Base-by-base conservation (phyloP, 2,113 vertebrate genomes). In the Falco punctatus region DNA sequence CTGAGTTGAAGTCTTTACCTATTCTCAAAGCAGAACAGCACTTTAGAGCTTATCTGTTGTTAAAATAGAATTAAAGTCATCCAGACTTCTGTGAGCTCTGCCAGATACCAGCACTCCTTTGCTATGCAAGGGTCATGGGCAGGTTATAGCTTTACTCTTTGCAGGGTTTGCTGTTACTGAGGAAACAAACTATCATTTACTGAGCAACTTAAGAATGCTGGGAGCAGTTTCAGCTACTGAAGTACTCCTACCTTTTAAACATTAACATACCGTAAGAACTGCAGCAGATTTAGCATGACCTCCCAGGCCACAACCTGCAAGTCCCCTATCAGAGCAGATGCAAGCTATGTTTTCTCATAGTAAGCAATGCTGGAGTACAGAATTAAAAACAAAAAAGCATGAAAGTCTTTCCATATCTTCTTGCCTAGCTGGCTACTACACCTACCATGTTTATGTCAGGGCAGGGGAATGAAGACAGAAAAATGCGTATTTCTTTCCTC, bases 101-200 rank as follows among this genome's bases (percentile, higher is more conserved):
- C 89, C 91, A 94, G 89, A 97, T n/a, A 94, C 62, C 91, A 96
- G 81, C 84, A 66, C 66, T 80, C 70, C 94, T 78, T 91, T 70
- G 81, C 92, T 80, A 22, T 48, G 81, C 95, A 94, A 94, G 95
- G 96, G 96, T 97, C 96, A 97, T 0, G 23, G 78, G 86, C 95
- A 95, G 95, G 96, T 97, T 97, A 97, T 27, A 92, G 84, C 59
- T 90, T 66, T 44, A 78, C 62, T 91, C 70, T 73, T 83, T 16
- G 17, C 78, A 87, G 74, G 66, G 74, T 86, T 93, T 81, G 89
- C 95, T 73, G 89, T 94, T 97, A 92, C 96, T 94, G 89, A 86
- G 91, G 95, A 86, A 97, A 95, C 92, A 92, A 62, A 26, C 81
- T 28, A 26, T 55, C 91, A 64, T 95, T 88, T 93, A 90, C 93